These are phyloP conservation scores for Beris morrisii DNA, from an alignment of 2,888 invertebrate genomes.

Conservation along the genomic window DNA sequence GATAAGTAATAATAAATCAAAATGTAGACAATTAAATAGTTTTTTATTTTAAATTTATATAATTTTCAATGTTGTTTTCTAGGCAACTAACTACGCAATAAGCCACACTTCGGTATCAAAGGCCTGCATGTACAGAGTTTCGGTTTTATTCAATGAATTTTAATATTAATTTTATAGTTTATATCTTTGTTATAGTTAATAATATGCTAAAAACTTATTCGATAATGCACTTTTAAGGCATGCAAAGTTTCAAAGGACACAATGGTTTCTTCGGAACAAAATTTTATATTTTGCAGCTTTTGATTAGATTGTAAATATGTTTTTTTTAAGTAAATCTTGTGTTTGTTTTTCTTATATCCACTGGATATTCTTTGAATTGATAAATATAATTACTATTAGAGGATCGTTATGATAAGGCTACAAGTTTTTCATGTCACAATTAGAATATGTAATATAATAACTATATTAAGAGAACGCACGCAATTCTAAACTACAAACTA, in stretches of 20 bases:
- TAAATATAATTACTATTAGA: not conserved
- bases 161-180: not conserved
- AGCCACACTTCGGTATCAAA: constrained; percentile 54
- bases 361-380: not conserved
- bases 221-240: constrained; percentile 7
- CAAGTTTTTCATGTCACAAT: not conserved
- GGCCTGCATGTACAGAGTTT: constrained; percentile 43
- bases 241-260: not conserved
- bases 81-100: constrained; percentile 41
- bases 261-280: not conserved
- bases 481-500: constrained; percentile 9
- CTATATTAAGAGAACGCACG: not conserved
- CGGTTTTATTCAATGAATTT: not conserved
- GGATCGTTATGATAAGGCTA: not conserved
- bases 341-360: constrained; percentile 3
- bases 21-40: not conserved
- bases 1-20: not conserved
- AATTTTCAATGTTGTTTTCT: not conserved
- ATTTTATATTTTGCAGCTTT: not conserved
- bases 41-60: not conserved
- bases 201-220: constrained; percentile 2
- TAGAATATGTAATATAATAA: not conserved
- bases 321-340: not conserved
- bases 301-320: not conserved
- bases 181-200: constrained; percentile 1